Evolutionary conservation across 2,888 invertebrate genomes (phyloP), one percentile per base, ranked within the genome.

Genomic region (Falcaria lacertinaria): DNA sequence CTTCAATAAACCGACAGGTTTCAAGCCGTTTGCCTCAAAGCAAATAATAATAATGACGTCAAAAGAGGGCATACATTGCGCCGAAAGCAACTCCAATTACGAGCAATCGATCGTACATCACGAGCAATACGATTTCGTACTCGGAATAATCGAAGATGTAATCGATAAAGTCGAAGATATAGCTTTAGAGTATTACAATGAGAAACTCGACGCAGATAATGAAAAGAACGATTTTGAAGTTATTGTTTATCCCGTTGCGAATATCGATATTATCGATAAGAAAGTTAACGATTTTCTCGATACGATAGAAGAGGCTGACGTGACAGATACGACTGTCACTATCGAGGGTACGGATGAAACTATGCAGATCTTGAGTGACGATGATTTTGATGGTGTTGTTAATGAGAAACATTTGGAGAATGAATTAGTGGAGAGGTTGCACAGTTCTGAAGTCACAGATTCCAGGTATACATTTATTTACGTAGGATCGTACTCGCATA

Each of bases 1-100:
- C n/a, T n/a, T n/a, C n/a, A 15, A 50, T 22, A 11, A 11, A 28
- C 5, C 5, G 1, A 7, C 71, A 85, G 86, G 81, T 36, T 87
- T 85, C 66, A 86, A 82, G 56, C 86, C 86, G 0, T 87, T 86
- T 50, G 80, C 83, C 0, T 78, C 80, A 0, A 86, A 84, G 41
- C 76, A 86, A 72, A 74, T 84, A 15, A 72, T 75, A 42, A 71
- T 83, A 50, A 71, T 75, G 71, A 62, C 76, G 0, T 67, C 78
- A 0, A 72, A 79, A 16, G 77, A 75, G 39, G 84, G 83, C 0
- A 43, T 83, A 0, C 75, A 67, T 0, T 81, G 80, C 54, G 64
- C 72, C 39, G 68, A 68, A 40, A 57, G 67, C 1, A 45, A 57
- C 1, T 45, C 53, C 3, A n/a, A 43, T 45, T 22, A 48, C 38